These are phyloP conservation scores for Rhinogobio ventralis DNA, from an alignment of 2,797 vertebrate genomes.

Conservation along the genomic window DNA sequence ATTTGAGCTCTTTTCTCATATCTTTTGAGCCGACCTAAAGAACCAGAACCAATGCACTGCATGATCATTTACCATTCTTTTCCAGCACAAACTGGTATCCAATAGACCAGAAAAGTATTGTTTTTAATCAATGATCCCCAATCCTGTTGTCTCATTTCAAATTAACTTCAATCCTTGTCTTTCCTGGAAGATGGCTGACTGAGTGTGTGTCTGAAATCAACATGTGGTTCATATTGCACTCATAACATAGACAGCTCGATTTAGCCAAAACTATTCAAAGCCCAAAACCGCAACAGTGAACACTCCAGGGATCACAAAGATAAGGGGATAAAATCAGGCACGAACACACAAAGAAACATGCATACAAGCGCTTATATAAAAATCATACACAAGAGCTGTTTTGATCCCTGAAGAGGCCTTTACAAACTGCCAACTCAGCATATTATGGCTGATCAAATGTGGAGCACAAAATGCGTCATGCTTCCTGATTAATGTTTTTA, in stretches of 20 bases:
- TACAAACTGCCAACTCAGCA: conserved; percentile 42
- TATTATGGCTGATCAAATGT: conserved; percentile 16
- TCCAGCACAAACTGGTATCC: not conserved
- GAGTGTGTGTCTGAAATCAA: conserved; percentile 19
- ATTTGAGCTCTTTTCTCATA: not conserved
- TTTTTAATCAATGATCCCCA: not conserved
- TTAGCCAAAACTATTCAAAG: conserved; percentile 30
- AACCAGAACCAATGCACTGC: not conserved
- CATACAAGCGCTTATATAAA: not conserved
- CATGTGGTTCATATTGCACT: conserved; percentile 54
- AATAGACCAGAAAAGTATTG: not conserved
- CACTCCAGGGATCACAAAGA: conserved; percentile 30
- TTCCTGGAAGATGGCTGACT: conserved; percentile 2
- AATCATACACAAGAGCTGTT: not conserved
- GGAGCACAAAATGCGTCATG: conserved; percentile 39
- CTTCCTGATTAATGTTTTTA: conserved; percentile 25
- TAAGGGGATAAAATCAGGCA: conserved; percentile 43
- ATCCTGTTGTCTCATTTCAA: not conserved
- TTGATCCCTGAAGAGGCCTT: conserved; percentile 12
- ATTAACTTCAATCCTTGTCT: not conserved
- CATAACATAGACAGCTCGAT: conserved; percentile 39
- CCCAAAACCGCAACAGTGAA: conserved; percentile 42
- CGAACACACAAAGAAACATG: conserved; percentile 25
- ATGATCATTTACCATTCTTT: not conserved
- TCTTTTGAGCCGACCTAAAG: not conserved